A percentile compares a stretch with the other conserved stretches of the same genome.
Conservation (phyloP, 2,888 invertebrate species). For the Argyresthia albistria region DNA sequence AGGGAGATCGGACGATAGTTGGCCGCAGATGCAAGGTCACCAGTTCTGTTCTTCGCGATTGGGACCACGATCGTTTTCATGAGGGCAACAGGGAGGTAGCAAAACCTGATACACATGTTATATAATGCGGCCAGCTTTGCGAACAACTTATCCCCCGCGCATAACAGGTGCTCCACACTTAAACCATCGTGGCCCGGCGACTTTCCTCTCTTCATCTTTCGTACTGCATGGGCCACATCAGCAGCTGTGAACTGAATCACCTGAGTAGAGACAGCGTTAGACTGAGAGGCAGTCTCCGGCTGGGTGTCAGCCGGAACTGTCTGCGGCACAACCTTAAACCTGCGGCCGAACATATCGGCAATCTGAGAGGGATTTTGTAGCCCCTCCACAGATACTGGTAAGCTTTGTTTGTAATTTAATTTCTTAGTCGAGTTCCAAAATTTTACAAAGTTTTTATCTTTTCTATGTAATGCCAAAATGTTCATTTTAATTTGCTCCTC, state of each 20-base stretch:
- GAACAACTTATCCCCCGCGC: background rate
- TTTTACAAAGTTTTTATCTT: slow-evolving; percentile 6
- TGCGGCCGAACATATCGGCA: background rate
- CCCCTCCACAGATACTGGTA: background rate
- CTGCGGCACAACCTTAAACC: background rate
- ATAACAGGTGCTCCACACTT: background rate
- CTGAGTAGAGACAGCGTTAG: background rate
- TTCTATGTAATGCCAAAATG: slow-evolving; percentile 8
- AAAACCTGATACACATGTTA: slow-evolving; percentile 2
- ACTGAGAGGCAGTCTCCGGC: background rate
- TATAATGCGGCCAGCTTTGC: background rate
- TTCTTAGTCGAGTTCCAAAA: slow-evolving; percentile 13
- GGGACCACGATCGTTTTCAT: slow-evolving; percentile 10
- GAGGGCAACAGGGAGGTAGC: slow-evolving; percentile 4
- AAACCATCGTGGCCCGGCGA: background rate
- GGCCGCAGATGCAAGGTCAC: slow-evolving; percentile 4
- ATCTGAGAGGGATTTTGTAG: background rate
- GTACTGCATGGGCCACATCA: background rate
- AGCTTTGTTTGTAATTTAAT: background rate
- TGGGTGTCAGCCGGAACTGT: background rate
- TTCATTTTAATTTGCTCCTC: slow-evolving; percentile 13
- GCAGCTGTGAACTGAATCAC: background rate
- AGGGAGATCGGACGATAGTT: slow-evolving; percentile 15
- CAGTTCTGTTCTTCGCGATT: slow-evolving; percentile 12
- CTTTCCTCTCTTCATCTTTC: background rate